These are phyloP conservation scores for Equus quagga DNA, from an alignment of 2,113 vertebrate species.

Conservation along the genomic window DNA sequence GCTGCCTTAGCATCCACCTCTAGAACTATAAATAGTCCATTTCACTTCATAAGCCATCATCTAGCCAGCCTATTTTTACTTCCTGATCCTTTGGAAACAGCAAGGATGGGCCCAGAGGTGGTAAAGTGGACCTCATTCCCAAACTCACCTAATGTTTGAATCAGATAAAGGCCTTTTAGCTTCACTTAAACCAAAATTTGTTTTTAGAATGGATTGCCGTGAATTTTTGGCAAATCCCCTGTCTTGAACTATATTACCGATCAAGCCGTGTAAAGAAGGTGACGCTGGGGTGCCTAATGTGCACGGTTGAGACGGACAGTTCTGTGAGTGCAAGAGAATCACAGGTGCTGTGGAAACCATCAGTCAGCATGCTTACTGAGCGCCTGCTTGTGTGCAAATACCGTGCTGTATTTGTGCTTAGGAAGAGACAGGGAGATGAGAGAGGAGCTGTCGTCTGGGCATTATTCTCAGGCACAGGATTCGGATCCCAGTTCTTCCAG, in stretches of 20 bases:
- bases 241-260: background rate
- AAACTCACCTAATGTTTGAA: conserved; percentile 6
- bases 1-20: conserved; percentile 1
- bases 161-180: background rate
- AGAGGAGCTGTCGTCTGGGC: background rate
- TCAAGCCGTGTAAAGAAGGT: conserved; percentile 33
- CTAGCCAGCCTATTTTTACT: conserved; percentile 46
- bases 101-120: background rate
- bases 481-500: background rate
- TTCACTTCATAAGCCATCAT: background rate
- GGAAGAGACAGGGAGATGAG: conserved; percentile 34
- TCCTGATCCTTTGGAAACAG: conserved; percentile 31
- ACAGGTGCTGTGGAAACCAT: background rate
- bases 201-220: conserved; percentile 5
- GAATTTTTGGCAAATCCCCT: background rate
- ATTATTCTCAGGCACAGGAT: conserved; percentile 28
- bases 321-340: background rate
- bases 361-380: conserved; percentile 7
- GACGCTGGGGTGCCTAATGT: background rate
- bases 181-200: background rate
- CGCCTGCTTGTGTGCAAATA: conserved; percentile 55
- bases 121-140: background rate
- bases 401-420: background rate
- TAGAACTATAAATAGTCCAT: conserved; percentile 24
- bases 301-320: background rate